These are phyloP conservation scores for Polyergus mexicanus DNA, from an alignment of 1,140 invertebrate species.

Conservation along the genomic window DNA sequence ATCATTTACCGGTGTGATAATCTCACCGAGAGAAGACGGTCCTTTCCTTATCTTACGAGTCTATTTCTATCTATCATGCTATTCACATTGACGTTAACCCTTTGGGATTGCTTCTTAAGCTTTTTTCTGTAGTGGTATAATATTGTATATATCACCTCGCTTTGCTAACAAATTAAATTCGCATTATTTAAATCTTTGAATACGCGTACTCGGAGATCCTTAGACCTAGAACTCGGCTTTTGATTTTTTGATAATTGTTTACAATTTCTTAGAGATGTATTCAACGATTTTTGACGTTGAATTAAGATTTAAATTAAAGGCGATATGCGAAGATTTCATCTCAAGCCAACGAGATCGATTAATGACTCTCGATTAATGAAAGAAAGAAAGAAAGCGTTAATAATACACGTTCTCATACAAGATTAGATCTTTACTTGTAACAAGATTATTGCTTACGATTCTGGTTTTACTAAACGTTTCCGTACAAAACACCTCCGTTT, in stretches of 20 bases:
- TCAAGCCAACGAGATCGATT: neutral
- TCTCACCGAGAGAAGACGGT: neutral
- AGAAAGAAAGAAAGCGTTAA: neutral
- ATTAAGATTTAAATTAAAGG: neutral
- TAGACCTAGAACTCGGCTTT: neutral
- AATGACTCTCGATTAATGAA: neutral
- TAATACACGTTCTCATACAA: neutral
- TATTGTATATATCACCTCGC: slow-evolving; percentile 2
- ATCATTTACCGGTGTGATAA: neutral
- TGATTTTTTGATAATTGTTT: neutral
- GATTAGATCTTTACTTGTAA: neutral
- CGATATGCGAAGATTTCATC: neutral
- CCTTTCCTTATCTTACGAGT: neutral
- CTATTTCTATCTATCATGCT: slow-evolving; percentile 12
- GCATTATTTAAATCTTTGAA: too few relatives aligned
- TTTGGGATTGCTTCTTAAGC: slow-evolving; percentile 8
- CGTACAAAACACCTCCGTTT: neutral
- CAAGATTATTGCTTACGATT: neutral
- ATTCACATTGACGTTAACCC: neutral
- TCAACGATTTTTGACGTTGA: neutral
- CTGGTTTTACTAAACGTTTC: neutral
- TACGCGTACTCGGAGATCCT: neutral
- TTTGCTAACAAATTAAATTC: neutral
- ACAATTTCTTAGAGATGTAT: neutral
- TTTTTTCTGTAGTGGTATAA: neutral